A percentile compares a stretch with the other conserved stretches of the same genome.
Evolutionary conservation across 2,888 invertebrate genomes (phyloP).

Genomic region (Dicyrtomina minuta): DNA sequence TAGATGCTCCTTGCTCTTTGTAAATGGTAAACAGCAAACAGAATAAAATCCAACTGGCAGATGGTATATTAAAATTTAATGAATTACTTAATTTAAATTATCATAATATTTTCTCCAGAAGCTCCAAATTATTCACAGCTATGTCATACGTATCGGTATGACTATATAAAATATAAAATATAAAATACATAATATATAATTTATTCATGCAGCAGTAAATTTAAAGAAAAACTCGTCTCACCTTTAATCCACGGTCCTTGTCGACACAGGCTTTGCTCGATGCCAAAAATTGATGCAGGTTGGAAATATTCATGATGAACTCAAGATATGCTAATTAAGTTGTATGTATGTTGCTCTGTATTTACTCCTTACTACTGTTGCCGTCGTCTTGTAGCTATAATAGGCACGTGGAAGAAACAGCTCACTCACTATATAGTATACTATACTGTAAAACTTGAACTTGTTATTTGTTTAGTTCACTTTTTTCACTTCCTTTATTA

Average conservation of each 20-base stretch:
- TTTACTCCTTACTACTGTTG: not conserved
- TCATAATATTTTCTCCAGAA: too few relatives aligned
- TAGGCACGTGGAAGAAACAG: not conserved
- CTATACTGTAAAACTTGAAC: not conserved
- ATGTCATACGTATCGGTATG: too few relatives aligned
- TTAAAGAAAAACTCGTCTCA: too few relatives aligned
- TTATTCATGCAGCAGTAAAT: too few relatives aligned
- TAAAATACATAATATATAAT: too few relatives aligned
- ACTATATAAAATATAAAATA: too few relatives aligned
- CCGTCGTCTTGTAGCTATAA: not conserved
- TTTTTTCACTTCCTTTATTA: not conserved
- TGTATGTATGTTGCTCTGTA: not conserved
- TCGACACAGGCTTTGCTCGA: slow-evolving; percentile 42
- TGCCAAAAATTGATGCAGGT: slow-evolving; percentile 41
- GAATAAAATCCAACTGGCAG: too few relatives aligned
- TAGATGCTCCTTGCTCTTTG: too few relatives aligned
- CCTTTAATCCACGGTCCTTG: slow-evolving; percentile 34
- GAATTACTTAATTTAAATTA: too few relatives aligned
- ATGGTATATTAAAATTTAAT: too few relatives aligned
- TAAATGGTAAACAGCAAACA: too few relatives aligned
- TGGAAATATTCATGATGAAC: slow-evolving; percentile 41
- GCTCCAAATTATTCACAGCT: too few relatives aligned
- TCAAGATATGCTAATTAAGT: not conserved
- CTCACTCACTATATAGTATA: not conserved
- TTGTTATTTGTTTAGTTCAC: not conserved